phyloP scores from a whole-genome alignment of 1,140 invertebrate species.

The Megalonaias nervosa region DNA sequence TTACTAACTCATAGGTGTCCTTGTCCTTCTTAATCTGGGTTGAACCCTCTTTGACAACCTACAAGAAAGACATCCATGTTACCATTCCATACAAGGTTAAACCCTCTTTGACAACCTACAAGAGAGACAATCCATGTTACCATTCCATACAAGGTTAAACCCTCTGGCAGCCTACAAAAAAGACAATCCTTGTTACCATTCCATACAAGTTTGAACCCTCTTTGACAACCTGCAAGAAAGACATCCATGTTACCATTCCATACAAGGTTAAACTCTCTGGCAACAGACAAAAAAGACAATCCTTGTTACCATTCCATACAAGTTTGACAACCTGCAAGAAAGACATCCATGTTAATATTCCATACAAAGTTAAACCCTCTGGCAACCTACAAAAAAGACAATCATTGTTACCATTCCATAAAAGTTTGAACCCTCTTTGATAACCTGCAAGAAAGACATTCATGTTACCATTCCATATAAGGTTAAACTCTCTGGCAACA shows the following conservation, averaged over 20 bases:
- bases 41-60: conserved; percentile 60
- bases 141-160: too few relatives aligned
- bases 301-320: too few relatives aligned
- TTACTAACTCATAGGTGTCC: conserved; percentile 57
- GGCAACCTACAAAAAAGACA: too few relatives aligned
- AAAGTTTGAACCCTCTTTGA: conserved; percentile 59
- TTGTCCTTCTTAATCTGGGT: conserved; percentile 55
- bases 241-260: neutral
- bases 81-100: neutral
- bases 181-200: too few relatives aligned
- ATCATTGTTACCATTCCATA: too few relatives aligned
- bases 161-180: too few relatives aligned
- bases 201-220: conserved; percentile 59
- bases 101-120: conserved; percentile 28
- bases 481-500: neutral
- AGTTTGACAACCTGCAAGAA: conserved; percentile 50
- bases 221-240: conserved; percentile 51
- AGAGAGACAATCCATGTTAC: too few relatives aligned
- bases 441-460: too few relatives aligned
- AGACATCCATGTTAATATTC: neutral
- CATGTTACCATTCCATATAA: neutral
- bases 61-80: conserved; percentile 21
- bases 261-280: too few relatives aligned
- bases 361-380: neutral
- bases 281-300: too few relatives aligned